Percentiles rank a stretch among this genome's conserved stretches.
Evolutionary conservation across 1,140 invertebrate genomes (phyloP).

Genomic region (Sipha flava): DNA sequence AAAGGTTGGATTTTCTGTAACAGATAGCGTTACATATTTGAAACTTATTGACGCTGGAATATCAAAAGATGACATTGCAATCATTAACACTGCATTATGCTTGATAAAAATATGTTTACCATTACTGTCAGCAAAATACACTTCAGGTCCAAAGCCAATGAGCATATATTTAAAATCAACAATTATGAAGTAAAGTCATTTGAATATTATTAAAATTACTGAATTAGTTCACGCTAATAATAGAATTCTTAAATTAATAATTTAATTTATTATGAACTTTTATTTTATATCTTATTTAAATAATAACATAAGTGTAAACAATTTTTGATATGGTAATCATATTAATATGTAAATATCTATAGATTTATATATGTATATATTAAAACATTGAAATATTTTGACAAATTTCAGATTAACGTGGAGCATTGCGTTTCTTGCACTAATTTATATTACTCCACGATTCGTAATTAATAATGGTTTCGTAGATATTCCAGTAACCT

Average conservation of each 20-base stretch:
- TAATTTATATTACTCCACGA: not conserved
- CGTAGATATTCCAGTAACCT: not conserved
- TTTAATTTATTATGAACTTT: no score
- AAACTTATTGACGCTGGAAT: constrained; percentile 93
- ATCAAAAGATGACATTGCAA: constrained; percentile 86
- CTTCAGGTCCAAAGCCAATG: constrained; percentile 77
- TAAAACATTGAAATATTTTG: no score
- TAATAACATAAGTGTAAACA: no score
- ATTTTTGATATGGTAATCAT: no score
- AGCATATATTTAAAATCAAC: constrained; percentile 44
- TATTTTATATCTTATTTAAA: no score
- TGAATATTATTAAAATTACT: no score
- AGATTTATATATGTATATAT: no score
- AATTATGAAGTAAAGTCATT: not conserved
- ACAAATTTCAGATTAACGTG: not conserved
- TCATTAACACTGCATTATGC: constrained; percentile 83
- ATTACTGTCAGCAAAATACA: constrained; percentile 77
- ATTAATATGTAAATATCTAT: no score
- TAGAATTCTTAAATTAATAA: no score
- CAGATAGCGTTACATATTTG: constrained; percentile 87
- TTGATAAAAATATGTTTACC: constrained; percentile 92
- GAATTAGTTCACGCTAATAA: no score
- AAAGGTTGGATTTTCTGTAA: constrained; percentile 88
- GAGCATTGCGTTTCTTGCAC: not conserved
- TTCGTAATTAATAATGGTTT: not conserved